phyloP scores from a whole-genome alignment of 2,888 invertebrate genomes.

The Tuberolachnus salignus region DNA sequence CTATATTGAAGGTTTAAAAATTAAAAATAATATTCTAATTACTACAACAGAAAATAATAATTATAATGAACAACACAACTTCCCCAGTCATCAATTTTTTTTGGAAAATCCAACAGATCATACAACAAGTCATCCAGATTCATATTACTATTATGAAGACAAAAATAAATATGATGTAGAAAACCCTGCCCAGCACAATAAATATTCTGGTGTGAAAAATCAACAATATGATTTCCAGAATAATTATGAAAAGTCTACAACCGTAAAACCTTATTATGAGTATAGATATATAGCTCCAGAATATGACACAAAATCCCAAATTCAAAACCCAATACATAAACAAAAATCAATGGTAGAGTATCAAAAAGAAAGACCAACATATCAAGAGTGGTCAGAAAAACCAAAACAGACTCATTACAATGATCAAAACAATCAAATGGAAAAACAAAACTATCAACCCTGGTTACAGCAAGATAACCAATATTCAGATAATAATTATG shows the following conservation, averaged over 20 bases:
- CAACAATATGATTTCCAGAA: conserved; percentile 21
- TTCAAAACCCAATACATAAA: conserved; percentile 27
- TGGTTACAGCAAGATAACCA: conserved; percentile 43
- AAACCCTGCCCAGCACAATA: conserved; percentile 36
- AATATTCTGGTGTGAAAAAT: conserved; percentile 16
- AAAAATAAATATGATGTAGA: conserved; percentile 46
- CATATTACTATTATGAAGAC: conserved; percentile 35
- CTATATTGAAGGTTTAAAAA: conserved; percentile 59
- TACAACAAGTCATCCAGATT: conserved; percentile 53
- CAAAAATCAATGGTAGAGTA: conserved; percentile 4
- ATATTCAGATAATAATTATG: conserved; percentile 30
- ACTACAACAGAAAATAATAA: conserved; percentile 54
- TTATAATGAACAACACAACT: conserved; percentile 60
- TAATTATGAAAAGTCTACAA: conserved; percentile 44
- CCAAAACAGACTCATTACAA: conserved; percentile 20
- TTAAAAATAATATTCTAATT: conserved; percentile 54
- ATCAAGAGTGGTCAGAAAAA: conserved; percentile 44
- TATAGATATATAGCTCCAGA: conserved; percentile 59
- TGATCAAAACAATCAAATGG: conserved; percentile 16
- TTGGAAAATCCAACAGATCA: conserved; percentile 45
- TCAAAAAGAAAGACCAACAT: conserved; percentile 19
- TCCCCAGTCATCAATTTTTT: conserved; percentile 57
- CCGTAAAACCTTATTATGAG: conserved; percentile 51
- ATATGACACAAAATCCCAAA: conserved; percentile 50
- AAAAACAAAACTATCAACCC: conserved; percentile 11